Base-by-base conservation (phyloP, 2,888 invertebrate species). In the Cremastinae sp. region DNA sequence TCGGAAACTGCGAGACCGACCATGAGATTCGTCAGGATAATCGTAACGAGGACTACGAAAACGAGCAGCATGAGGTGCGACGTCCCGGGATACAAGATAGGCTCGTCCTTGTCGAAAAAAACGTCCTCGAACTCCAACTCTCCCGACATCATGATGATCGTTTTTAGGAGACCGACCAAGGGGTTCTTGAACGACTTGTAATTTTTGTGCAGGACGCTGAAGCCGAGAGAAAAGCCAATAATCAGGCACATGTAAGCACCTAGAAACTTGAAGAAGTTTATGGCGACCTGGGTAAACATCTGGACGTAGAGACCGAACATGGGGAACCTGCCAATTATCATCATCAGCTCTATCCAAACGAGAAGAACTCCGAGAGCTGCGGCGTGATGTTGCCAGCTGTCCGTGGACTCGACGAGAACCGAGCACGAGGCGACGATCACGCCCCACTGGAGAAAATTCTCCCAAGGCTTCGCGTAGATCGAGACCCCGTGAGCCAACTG, bases 121-220 rank as follows among this genome's bases (percentile, higher is more conserved):
- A 96, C 94, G 82, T 96, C 96, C 86, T 96, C 96, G 80, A 95
- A 96, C 86, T 96, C 96, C 58, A 96, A 87, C 88, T 96, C 96
- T 0, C 96, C 96, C 0, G 96, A 95, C 96, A 96, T 96, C 96
- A 96, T 96, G 83, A 96, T 94, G 10, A 96, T 93, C 0, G 95
- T 95, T 90, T 96, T 96, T 0, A 96, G 90, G 0, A 96, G 85
- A 0, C 93, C 92, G 64, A 92, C 91, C 0, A 92, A 91, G 1
- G 95, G 91, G 80, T 93, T 92, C 73, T 90, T 86, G 86, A 95
- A 96, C 0, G 96, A 92, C 28, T 93, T 92, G 85, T 95, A 95
- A 83, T 95, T 94, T 54, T 94, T 93, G 85, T 96, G 96, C 3
- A 96, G 90, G 0, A 96, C 95, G n/a, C 94, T 94, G 81, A 96